Percentiles rank a stretch among this genome's conserved stretches.
phyloP scores from a whole-genome alignment of 2,888 invertebrate genomes.

The Buathra laborator region DNA sequence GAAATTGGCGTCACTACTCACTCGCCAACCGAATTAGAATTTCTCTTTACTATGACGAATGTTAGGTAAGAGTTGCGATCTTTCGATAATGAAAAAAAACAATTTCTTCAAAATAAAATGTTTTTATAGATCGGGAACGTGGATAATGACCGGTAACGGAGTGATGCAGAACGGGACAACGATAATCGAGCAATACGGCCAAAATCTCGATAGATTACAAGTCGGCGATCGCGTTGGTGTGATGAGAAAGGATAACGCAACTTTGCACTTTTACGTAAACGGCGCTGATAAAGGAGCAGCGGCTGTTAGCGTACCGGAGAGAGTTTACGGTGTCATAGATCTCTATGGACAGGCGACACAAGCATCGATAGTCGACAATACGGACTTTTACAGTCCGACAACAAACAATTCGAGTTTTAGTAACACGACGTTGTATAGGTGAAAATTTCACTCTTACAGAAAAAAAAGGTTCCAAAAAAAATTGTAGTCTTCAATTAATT shows the following conservation, averaged over 20 bases:
- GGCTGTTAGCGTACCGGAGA: slow-evolving; percentile 94
- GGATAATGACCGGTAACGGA: slow-evolving; percentile 98
- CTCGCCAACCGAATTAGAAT: slow-evolving; percentile 93
- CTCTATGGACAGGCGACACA: slow-evolving; percentile 98
- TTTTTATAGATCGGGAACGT: slow-evolving; percentile 92
- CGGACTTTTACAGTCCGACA: slow-evolving; percentile 90
- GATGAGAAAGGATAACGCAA: slow-evolving; percentile 94
- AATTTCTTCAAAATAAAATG: slow-evolving; percentile 21
- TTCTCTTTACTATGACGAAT: slow-evolving; percentile 98
- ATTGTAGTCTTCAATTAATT: not conserved
- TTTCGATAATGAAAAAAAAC: slow-evolving; percentile 1
- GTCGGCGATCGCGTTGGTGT: slow-evolving; percentile 96
- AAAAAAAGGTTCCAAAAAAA: not conserved
- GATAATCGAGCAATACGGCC: slow-evolving; percentile 96
- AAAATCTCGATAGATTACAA: slow-evolving; percentile 94
- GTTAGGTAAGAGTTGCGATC: slow-evolving; percentile 87
- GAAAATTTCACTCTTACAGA: slow-evolving; percentile 58
- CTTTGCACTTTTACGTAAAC: slow-evolving; percentile 96
- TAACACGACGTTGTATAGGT: slow-evolving; percentile 90
- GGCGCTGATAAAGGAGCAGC: slow-evolving; percentile 97
- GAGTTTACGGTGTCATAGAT: slow-evolving; percentile 97
- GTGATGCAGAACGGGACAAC: slow-evolving; percentile 97
- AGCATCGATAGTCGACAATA: slow-evolving; percentile 93
- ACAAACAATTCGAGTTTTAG: slow-evolving; percentile 92
- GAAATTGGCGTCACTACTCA: slow-evolving; percentile 97